These are phyloP conservation scores for Megaceryle torquata DNA, from an alignment of 2,113 vertebrate genomes.

Conservation along the genomic window DNA sequence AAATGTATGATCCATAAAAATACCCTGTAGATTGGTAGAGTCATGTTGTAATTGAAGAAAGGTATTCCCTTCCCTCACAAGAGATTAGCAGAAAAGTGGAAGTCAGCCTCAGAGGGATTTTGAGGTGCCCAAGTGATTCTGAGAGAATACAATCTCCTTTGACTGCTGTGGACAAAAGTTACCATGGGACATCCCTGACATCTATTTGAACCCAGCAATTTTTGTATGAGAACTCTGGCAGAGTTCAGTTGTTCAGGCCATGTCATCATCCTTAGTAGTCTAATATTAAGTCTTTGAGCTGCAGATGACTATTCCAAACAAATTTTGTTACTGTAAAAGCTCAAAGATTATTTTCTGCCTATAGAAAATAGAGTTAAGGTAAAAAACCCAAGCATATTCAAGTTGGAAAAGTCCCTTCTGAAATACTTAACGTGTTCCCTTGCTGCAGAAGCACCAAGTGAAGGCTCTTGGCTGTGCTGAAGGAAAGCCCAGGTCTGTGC, in stretches of 20 bases:
- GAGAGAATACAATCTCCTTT: neutral
- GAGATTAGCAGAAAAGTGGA: neutral
- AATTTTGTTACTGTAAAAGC: neutral
- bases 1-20: neutral
- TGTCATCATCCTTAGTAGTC: neutral
- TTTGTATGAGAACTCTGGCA: neutral
- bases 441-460: neutral
- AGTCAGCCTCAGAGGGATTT: neutral
- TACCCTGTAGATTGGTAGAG: neutral
- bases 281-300: neutral
- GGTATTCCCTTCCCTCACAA: neutral
- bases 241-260: neutral
- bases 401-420: neutral
- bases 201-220: neutral
- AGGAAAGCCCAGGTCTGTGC: rapidly evolving
- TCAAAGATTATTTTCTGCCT: neutral
- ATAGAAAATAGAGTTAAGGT: neutral
- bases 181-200: neutral
- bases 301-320: neutral
- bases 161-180: neutral
- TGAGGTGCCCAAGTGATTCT: neutral
- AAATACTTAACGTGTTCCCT: neutral
- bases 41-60: neutral
- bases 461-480: neutral
- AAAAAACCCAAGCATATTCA: neutral